Conservation (phyloP, 2,797 vertebrate genomes). For the Meriones psammophilus region DNA sequence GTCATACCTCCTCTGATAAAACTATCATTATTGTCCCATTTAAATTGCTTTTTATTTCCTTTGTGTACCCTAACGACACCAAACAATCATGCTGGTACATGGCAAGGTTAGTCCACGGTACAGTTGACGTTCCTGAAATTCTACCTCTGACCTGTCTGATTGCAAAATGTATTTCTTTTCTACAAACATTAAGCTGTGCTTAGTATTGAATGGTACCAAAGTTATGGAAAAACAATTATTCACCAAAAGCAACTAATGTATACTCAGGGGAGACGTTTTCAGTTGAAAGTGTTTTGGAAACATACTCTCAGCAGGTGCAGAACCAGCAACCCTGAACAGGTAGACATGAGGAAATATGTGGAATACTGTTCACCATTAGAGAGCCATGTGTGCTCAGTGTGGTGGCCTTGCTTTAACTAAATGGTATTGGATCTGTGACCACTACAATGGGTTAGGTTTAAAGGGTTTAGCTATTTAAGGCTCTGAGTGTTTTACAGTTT, state of each 20-base stretch:
- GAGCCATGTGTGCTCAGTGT: not conserved
- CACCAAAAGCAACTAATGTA: not conserved
- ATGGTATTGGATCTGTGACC: conserved; percentile 55
- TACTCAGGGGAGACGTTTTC: conserved; percentile 14
- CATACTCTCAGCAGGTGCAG: not conserved
- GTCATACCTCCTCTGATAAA: not conserved
- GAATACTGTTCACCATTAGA: conserved; percentile 7
- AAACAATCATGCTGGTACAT: not conserved
- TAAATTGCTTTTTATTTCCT: conserved; percentile 34
- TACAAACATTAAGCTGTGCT: not conserved
- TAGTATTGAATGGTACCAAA: not conserved
- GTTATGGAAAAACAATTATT: not conserved
- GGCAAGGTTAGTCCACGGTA: not conserved
- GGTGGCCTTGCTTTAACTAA: conserved; percentile 68
- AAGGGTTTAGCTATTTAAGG: conserved; percentile 68
- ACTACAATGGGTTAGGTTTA: not conserved
- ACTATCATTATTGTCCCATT: not conserved
- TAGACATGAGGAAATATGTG: not conserved
- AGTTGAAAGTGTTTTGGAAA: not conserved
- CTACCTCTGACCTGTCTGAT: not conserved
- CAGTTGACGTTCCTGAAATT: not conserved
- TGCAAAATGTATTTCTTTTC: not conserved
- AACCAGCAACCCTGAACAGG: not conserved
- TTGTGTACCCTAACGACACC: not conserved
- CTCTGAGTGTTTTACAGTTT: conserved; percentile 66